These are phyloP conservation scores for Guaruba guarouba DNA, from an alignment of 2,113 vertebrate species.

Conservation along the genomic window DNA sequence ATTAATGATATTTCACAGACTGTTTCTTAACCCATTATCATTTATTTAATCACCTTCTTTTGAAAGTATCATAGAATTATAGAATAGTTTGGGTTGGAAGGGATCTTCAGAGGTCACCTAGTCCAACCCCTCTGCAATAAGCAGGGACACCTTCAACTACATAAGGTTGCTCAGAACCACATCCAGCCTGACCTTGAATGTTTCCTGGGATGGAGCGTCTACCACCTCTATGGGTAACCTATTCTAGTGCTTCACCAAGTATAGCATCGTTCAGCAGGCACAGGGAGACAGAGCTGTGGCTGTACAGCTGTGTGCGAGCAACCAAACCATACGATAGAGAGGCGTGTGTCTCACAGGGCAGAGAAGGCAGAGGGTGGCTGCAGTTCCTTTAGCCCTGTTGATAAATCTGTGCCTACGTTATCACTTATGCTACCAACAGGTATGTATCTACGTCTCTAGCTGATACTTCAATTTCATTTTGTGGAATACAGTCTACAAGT, in stretches of 20 bases:
- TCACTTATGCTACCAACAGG: neutral
- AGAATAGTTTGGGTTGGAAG: neutral
- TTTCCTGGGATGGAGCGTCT: neutral
- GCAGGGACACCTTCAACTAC: neutral
- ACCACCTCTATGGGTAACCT: neutral
- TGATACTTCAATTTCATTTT: neutral
- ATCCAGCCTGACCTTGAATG: neutral
- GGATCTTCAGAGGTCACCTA: neutral
- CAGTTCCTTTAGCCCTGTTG: neutral
- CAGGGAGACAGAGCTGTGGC: neutral
- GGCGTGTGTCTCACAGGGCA: neutral
- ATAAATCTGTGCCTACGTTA: neutral
- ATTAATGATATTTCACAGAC: neutral
- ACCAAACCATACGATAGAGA: rapidly evolving
- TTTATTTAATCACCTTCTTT: neutral
- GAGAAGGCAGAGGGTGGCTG: neutral
- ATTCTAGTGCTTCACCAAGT: neutral
- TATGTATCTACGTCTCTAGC: neutral
- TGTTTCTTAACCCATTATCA: neutral
- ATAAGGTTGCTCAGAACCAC: neutral
- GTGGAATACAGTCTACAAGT: neutral
- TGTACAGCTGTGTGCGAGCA: neutral
- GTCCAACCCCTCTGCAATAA: neutral
- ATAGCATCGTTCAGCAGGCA: neutral
- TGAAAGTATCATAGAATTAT: neutral